A percentile compares a stretch with the other conserved stretches of the same genome.
phyloP scores from a whole-genome alignment of 2,888 invertebrate species.

The Pseudococcus longispinus region DNA sequence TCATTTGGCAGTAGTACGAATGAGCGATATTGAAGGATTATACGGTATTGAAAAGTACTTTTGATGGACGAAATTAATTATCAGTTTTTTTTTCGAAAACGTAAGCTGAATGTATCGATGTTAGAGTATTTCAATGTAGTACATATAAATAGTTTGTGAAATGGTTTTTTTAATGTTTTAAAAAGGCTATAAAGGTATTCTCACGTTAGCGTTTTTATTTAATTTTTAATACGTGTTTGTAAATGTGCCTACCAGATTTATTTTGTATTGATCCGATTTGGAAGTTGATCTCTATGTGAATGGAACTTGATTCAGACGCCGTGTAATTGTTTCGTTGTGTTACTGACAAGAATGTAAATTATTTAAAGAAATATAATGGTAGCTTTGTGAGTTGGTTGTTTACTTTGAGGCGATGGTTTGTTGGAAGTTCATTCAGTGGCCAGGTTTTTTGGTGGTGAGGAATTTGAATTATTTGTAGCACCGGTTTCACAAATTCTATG shows the following conservation, averaged over 20 bases:
- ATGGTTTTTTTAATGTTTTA: neutral
- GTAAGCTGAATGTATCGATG: neutral
- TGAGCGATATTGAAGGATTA: neutral
- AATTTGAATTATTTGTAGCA: too few species aligned
- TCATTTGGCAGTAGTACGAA: neutral
- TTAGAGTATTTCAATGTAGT: neutral
- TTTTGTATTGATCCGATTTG: neutral
- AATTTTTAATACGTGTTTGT: neutral
- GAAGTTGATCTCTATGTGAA: neutral
- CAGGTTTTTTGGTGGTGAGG: too few species aligned
- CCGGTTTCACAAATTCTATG: too few species aligned
- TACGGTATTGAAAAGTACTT: neutral
- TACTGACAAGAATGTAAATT: constrained; percentile 21
- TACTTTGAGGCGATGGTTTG: neutral
- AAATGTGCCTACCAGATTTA: neutral
- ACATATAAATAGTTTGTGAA: neutral
- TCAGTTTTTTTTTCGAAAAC: neutral
- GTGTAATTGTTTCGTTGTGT: neutral
- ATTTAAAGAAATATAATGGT: constrained; percentile 5
- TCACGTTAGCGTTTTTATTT: neutral
- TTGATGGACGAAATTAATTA: constrained; percentile 4
- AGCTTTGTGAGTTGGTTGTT: neutral
- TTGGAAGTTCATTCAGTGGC: too few species aligned
- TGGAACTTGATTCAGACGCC: neutral
- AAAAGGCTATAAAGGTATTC: constrained; percentile 19